phyloP scores from a whole-genome alignment of 35 echinoderm and acorn worm genomes.

The Amphiura filiformis region DNA sequence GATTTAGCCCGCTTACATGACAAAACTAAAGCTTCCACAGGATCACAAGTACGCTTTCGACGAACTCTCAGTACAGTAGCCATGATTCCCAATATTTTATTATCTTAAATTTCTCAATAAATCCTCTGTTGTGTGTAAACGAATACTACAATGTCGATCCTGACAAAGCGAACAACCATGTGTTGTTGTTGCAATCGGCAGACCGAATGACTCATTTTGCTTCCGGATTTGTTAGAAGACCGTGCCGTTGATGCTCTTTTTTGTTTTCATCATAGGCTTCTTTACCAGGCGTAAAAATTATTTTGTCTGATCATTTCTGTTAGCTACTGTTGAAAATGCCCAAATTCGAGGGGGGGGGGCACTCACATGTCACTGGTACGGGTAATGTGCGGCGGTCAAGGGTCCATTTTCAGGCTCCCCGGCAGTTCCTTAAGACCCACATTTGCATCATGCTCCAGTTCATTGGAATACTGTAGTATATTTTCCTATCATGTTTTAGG shows the following conservation, averaged over 20 bases:
- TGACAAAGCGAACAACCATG: neutral
- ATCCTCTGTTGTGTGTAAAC: neutral
- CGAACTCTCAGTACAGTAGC: slow-evolving; percentile 56
- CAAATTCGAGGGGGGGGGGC: too few relatives aligned
- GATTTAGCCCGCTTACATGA: slow-evolving; percentile 18
- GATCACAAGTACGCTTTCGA: slow-evolving; percentile 43
- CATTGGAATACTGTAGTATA: too few relatives aligned
- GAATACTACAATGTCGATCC: neutral
- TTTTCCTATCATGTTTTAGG: too few relatives aligned
- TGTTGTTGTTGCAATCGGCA: neutral
- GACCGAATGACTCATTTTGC: neutral
- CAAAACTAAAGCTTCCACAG: slow-evolving; percentile 43
- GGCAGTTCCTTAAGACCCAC: too few relatives aligned
- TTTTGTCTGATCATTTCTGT: too few relatives aligned
- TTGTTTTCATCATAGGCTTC: neutral
- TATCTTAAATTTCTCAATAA: too few relatives aligned
- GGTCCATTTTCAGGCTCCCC: too few relatives aligned
- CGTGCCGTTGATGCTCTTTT: neutral
- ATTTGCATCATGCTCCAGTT: too few relatives aligned
- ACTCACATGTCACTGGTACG: too few relatives aligned
- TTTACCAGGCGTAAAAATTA: neutral
- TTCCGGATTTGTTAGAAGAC: neutral
- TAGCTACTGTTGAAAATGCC: too few relatives aligned
- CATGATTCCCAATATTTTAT: slow-evolving; percentile 2
- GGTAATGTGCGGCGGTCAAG: too few relatives aligned